These are phyloP conservation scores for Drosophila formosana DNA, from an alignment of 2,888 invertebrate genomes.

Conservation along the genomic window DNA sequence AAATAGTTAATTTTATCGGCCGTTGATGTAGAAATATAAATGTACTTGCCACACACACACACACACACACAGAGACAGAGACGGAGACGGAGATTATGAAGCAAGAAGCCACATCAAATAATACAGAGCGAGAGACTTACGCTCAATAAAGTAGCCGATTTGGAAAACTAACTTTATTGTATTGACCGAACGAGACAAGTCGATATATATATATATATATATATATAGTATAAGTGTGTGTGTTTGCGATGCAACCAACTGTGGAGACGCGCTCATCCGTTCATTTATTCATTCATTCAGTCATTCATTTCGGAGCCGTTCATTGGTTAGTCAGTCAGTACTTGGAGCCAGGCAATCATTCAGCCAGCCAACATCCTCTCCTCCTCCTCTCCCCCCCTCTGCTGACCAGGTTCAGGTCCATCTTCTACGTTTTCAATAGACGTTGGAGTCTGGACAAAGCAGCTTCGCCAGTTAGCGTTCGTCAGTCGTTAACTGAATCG, in stretches of 20 bases:
- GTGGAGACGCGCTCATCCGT: constrained; percentile 78
- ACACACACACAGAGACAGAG: not conserved
- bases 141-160: constrained; percentile 80
- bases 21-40: constrained; percentile 73
- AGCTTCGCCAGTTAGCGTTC: constrained; percentile 76
- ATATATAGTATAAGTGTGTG: constrained; percentile 25
- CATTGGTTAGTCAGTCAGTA: constrained; percentile 79
- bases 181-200: constrained; percentile 62
- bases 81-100: constrained; percentile 49
- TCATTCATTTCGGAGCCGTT: constrained; percentile 76
- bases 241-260: constrained; percentile 78
- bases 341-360: constrained; percentile 72
- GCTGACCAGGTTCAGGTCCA: constrained; percentile 15
- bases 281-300: constrained; percentile 80
- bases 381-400: constrained; percentile 25
- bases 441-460: constrained; percentile 59
- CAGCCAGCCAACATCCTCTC: constrained; percentile 48
- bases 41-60: constrained; percentile 42
- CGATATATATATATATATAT: too few species aligned
- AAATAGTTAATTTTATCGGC: constrained; percentile 79
- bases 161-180: constrained; percentile 76
- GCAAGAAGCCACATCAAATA: constrained; percentile 73
- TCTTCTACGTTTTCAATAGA: constrained; percentile 66
- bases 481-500: constrained; percentile 80
- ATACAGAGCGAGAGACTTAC: constrained; percentile 66